Conservation (phyloP, 1,140 invertebrate species). For the Brachionus paranguensis region DNA sequence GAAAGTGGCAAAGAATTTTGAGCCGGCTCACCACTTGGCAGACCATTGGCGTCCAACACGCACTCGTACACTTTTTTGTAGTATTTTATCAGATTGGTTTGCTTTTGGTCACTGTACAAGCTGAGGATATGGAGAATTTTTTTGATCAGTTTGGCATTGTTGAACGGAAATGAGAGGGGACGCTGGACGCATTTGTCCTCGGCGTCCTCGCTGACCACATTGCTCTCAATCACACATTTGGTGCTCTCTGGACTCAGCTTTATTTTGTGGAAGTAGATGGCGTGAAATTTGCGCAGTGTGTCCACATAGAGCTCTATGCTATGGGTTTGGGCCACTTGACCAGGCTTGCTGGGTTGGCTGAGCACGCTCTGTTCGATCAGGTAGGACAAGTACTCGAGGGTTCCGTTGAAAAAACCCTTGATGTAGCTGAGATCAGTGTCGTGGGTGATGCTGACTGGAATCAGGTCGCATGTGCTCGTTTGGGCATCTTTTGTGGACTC, state of each 20-base stretch:
- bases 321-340: not conserved
- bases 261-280: constrained; percentile 2
- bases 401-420: constrained; percentile 16
- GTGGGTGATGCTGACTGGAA: not conserved
- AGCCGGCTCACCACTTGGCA: not conserved
- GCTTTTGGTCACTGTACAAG: not conserved
- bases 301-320: constrained; percentile 17
- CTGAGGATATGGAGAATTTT: not conserved
- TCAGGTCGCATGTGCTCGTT: not conserved
- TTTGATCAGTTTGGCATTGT: constrained; percentile 12
- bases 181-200: not conserved
- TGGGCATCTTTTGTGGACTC: not conserved
- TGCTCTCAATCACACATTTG: not conserved
- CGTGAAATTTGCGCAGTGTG: constrained; percentile 18
- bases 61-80: constrained; percentile 21
- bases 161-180: not conserved
- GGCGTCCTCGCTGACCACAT: not conserved
- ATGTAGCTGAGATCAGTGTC: not conserved
- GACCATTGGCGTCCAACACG: not conserved
- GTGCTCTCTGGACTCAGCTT: not conserved
- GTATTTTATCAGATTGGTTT: not conserved
- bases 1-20: not conserved
- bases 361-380: not conserved
- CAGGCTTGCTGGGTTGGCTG: not conserved
- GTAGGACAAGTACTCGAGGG: constrained; percentile 14